These are phyloP conservation scores for Alexandromys fortis DNA, from an alignment of 2,113 vertebrate species.

Conservation along the genomic window DNA sequence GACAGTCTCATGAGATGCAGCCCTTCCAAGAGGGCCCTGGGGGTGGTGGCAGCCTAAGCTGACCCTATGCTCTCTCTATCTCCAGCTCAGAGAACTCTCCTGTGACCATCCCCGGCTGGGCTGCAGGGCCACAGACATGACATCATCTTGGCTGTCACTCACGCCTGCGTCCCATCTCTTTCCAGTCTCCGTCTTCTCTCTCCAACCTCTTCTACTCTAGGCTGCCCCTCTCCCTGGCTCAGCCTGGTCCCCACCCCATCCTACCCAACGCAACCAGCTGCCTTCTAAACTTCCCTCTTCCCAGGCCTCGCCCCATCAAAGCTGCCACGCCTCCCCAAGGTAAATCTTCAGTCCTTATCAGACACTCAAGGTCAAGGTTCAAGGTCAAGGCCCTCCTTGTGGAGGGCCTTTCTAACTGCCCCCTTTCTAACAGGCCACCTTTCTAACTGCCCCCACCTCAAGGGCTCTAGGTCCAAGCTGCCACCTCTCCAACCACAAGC, in stretches of 20 bases:
- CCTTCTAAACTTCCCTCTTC: not conserved
- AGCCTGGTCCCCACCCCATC: not conserved
- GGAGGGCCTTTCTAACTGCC: not conserved
- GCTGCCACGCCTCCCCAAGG: not conserved
- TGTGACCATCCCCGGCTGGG: no score
- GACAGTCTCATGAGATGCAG: not conserved
- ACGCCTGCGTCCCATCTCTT: not conserved
- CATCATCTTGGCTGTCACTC: not conserved
- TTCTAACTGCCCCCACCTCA: not conserved
- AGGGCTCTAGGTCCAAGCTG: not conserved
- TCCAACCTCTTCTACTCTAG: not conserved
- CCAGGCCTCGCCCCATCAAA: not conserved
- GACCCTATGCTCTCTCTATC: not conserved
- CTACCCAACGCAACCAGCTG: not conserved
- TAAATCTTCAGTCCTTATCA: not conserved
- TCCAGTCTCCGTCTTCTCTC: not conserved
- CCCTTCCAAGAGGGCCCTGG: not conserved
- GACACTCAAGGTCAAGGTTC: not conserved
- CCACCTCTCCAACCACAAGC: not conserved
- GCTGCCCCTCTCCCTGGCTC: not conserved
- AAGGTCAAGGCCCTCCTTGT: not conserved
- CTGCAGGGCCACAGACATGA: not conserved
- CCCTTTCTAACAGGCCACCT: not conserved
- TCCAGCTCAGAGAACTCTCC: not conserved
- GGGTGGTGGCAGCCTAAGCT: not conserved